Conservation (phyloP, 1,140 invertebrate species). For the Papilio dardanus region DNA sequence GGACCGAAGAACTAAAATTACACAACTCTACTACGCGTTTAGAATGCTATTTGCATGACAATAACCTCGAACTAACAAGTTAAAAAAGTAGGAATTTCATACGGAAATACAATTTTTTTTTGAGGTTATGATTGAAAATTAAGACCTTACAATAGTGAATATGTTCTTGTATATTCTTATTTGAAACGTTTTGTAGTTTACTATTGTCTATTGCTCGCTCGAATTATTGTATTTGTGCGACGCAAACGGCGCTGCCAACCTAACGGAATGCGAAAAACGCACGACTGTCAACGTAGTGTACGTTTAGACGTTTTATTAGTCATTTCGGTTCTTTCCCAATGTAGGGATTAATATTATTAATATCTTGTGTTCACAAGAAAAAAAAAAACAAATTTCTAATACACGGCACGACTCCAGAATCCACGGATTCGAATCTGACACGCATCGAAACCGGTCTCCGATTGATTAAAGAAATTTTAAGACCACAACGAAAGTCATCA, state of each 20-base stretch:
- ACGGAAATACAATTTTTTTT: background rate
- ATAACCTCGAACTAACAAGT: background rate
- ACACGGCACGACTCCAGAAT: slow-evolving; percentile 17
- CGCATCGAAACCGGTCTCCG: slow-evolving; percentile 21
- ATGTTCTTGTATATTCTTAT: background rate
- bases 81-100: background rate
- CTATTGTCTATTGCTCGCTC: slow-evolving; percentile 17
- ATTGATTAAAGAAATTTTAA: slow-evolving; percentile 27
- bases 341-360: background rate
- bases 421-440: slow-evolving; percentile 25
- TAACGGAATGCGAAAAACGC: background rate
- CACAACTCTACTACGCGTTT: slow-evolving; percentile 11
- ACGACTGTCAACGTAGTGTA: background rate
- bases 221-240: slow-evolving; percentile 26
- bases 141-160: background rate
- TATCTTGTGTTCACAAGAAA: background rate
- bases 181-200: background rate
- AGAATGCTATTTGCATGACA: background rate
- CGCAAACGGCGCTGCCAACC: slow-evolving; percentile 11
- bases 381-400: background rate
- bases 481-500: slow-evolving; percentile 39
- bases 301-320: too few relatives aligned
- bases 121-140: background rate
- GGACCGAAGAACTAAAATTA: slow-evolving; percentile 24
- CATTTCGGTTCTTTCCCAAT: background rate